These are phyloP conservation scores for Caenorhabditis becei DNA, from an alignment of 2,888 invertebrate genomes.

Conservation along the genomic window DNA sequence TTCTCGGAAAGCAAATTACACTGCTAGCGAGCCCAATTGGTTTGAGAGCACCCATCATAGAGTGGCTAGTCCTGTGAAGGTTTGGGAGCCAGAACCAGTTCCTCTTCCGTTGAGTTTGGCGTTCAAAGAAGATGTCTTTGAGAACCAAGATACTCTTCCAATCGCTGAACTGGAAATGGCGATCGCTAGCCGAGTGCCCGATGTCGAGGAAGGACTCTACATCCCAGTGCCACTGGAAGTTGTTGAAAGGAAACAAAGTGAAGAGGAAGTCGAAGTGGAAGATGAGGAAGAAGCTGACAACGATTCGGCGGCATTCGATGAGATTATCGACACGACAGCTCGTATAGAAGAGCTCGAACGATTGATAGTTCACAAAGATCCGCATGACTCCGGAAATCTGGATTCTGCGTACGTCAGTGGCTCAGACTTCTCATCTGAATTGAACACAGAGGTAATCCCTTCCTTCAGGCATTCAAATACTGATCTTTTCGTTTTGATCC, in stretches of 20 bases:
- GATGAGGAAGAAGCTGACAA: conserved; percentile 33
- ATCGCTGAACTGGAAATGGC: conserved; percentile 19
- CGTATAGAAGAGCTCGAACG: conserved; percentile 34
- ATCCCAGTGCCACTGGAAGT: background rate
- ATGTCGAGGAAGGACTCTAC: background rate
- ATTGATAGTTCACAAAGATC: conserved; percentile 44
- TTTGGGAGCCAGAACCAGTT: conserved; percentile 6
- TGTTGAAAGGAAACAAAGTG: background rate
- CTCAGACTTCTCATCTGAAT: conserved; percentile 48
- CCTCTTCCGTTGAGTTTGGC: conserved; percentile 18
- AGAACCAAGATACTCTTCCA: conserved; percentile 29
- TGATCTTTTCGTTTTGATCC: background rate
- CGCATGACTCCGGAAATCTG: conserved; percentile 43
- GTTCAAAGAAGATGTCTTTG: conserved; percentile 2
- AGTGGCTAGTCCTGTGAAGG: background rate
- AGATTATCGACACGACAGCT: conserved; percentile 2
- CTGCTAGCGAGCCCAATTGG: conserved; percentile 71
- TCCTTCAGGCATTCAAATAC: background rate
- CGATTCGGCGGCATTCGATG: background rate
- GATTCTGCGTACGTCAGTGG: conserved; percentile 60
- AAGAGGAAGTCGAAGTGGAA: background rate
- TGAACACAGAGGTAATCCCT: conserved; percentile 32
- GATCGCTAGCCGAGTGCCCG: background rate
- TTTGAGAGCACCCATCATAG: conserved; percentile 62
- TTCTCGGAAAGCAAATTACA: conserved; percentile 63